Percentiles rank a stretch among this genome's conserved stretches.
phyloP scores from a whole-genome alignment of 2,888 invertebrate genomes.

The Dryobotodes eremita region DNA sequence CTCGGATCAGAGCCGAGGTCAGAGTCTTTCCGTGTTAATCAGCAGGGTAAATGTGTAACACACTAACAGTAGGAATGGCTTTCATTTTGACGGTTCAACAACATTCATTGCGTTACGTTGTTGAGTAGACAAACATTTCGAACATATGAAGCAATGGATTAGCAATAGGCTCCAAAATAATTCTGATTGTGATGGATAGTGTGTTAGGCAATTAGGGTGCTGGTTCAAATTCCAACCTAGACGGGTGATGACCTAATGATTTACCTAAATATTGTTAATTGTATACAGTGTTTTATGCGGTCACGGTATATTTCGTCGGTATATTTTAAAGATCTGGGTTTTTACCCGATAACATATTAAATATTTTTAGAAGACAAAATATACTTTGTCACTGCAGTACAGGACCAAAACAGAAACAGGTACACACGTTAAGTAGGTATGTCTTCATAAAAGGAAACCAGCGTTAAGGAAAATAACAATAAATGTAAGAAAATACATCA shows the following conservation, averaged over 20 bases:
- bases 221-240: not conserved
- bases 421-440: not conserved
- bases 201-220: not conserved
- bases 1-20: not conserved
- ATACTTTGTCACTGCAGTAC: not conserved
- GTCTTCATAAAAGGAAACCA: not conserved
- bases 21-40: not conserved
- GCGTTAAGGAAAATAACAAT: slow-evolving; percentile 10
- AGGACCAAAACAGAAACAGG: not conserved
- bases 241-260: not conserved
- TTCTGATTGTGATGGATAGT: too few relatives aligned
- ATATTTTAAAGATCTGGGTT: not conserved
- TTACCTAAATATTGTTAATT: not conserved
- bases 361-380: too few relatives aligned
- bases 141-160: too few relatives aligned
- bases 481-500: not conserved
- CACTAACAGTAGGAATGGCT: too few relatives aligned
- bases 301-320: not conserved
- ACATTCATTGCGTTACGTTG: too few relatives aligned
- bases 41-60: too few relatives aligned
- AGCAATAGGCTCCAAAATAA: too few relatives aligned
- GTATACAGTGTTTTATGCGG: not conserved
- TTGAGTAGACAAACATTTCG: too few relatives aligned
- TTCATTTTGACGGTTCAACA: too few relatives aligned
- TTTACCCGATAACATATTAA: not conserved